Conservation (phyloP, 2,888 invertebrate species). For the Pseudococcus longispinus region DNA sequence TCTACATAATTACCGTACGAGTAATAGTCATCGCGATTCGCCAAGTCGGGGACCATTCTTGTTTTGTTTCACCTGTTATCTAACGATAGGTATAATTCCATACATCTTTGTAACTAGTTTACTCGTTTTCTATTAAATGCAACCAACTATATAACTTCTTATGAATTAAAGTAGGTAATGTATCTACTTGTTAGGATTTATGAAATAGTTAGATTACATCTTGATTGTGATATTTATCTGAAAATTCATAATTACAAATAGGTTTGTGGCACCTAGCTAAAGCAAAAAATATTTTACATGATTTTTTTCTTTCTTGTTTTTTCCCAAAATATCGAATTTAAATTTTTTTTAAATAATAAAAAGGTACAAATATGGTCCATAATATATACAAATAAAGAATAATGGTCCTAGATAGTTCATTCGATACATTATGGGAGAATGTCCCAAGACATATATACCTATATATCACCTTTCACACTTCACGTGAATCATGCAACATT, state of each 20-base stretch:
- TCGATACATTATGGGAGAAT: constrained; percentile 8
- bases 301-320: too few species aligned
- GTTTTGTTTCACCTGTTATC: constrained; percentile 40
- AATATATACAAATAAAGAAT: neutral
- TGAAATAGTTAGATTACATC: neutral
- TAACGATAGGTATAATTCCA: constrained; percentile 5
- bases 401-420: neutral
- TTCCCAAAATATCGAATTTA: too few species aligned
- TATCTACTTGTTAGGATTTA: neutral
- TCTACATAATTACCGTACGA: constrained; percentile 31
- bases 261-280: neutral
- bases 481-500: constrained; percentile 29
- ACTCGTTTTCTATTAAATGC: neutral
- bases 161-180: constrained; percentile 1
- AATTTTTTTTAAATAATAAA: neutral
- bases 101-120: constrained; percentile 12
- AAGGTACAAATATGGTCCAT: too few species aligned
- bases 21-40: constrained; percentile 13
- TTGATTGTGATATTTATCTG: neutral
- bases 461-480: constrained; percentile 43
- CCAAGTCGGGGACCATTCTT: neutral
- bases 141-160: neutral
- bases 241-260: neutral
- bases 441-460: neutral
- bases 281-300: neutral